Percentiles rank a stretch among this genome's conserved stretches.
Conservation (phyloP, 2,113 vertebrate genomes). For the Nothobranchius furzeri region DNA sequence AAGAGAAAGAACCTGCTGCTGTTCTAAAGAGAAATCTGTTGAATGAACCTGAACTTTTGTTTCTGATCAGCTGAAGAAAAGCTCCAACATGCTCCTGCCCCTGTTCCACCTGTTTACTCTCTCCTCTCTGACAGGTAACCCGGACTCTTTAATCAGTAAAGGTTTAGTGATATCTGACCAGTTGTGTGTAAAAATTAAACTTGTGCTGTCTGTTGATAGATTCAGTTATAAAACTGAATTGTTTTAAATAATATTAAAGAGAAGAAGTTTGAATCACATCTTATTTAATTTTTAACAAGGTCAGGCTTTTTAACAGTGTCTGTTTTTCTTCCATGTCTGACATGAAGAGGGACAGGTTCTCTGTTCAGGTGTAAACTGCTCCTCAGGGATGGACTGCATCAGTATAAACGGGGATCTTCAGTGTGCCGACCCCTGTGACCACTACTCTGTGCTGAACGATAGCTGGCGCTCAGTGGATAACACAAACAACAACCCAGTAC, state of each 20-base stretch:
- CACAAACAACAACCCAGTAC: accelerated
- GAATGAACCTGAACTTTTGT: no score
- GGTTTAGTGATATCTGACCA: neutral
- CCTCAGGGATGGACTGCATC: constrained; percentile 52
- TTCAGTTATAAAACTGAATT: no score
- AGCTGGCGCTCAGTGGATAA: constrained; percentile 54
- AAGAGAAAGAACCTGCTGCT: no score
- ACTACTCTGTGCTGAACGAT: constrained; percentile 46
- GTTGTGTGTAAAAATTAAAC: no score
- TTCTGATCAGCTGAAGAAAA: neutral
- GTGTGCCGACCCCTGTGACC: constrained; percentile 57
- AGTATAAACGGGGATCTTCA: neutral
- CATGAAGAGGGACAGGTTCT: neutral
- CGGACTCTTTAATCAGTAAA: no score
- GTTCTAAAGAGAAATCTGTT: no score
- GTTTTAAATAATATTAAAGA: no score
- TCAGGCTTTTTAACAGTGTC: no score
- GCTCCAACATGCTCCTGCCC: constrained; percentile 13
- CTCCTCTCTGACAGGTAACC: constrained; percentile 10
- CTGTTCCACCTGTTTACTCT: constrained; percentile 4
- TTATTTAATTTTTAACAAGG: no score
- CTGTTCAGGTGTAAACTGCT: constrained; percentile 26
- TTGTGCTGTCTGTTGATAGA: no score
- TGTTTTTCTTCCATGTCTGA: neutral
- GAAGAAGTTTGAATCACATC: no score